Base-by-base conservation (phyloP, 2,797 vertebrate genomes). In the Phataginus tetradactyla region DNA sequence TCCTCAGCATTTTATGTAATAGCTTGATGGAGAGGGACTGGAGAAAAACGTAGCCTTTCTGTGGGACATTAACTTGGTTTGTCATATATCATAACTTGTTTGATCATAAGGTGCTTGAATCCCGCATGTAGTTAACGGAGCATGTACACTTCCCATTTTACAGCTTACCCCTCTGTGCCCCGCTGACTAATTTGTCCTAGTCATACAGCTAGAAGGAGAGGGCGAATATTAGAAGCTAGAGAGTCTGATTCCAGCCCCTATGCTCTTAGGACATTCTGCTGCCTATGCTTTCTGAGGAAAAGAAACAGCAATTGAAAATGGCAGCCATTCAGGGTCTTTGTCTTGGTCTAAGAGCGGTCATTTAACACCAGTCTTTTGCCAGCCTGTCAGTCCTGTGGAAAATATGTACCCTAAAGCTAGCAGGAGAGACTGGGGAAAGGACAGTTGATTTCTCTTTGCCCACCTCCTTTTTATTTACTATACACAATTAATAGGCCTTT, bases 381-480 rank as follows among this genome's bases (percentile, higher is more conserved):
- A 66, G 49, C n/a, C 15, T 21, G n/a, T 90, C 18, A 86, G 4
- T 34, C 11, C 61, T 29, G 9, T 81, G 66, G 49, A 53, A 64
- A 95, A 68, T 81, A 68, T 88, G 25, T 78, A 34, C 42, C 34
- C 66, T 68, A 81, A 87, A 77, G 68, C 20, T 45, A 92, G 20
- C 15, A 71, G 57, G 10, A 51, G 57, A 49, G 10, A 83, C 2
- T 63, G n/a, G 71, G 27, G 21, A 23, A 86, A 91, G 27, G 27
- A 21, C 79, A 83, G 23, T 66, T 42, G 32, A 68, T 90, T 97
- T 55, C 18, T 91, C 20, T 91, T 63, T 91, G 49, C 5, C 51
- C 17, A 39, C 74, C 89, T 89, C 29, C 14, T 79, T 86, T 95
- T 83, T 45, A 55, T 75, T 91, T 55, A n/a, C 81, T n/a, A 42